Conservation (phyloP, 2,797 vertebrate species). For the Thalassophryne amazonica region DNA sequence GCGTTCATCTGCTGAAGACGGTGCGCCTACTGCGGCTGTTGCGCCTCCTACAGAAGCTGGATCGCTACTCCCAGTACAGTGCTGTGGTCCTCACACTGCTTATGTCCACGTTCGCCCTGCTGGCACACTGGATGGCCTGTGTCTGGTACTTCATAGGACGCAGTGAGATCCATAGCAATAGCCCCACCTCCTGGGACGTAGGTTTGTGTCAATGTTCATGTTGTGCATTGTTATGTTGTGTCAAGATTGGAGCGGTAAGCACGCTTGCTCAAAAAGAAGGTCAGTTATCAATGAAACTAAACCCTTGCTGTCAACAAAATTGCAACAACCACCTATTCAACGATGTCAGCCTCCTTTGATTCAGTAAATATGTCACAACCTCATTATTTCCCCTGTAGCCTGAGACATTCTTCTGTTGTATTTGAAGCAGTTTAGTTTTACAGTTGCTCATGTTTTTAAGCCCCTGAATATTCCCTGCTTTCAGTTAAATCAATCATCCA, state of each 20-base stretch:
- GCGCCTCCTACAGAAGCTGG: conserved; percentile 93
- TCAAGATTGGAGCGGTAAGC: background rate
- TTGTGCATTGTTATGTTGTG: background rate
- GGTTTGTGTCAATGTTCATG: conserved; percentile 40
- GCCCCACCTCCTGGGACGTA: conserved; percentile 64
- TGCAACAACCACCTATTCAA: too few relatives aligned
- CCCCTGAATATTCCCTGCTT: too few relatives aligned
- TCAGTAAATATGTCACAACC: too few relatives aligned
- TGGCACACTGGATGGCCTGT: conserved; percentile 98
- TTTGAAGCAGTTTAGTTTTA: too few relatives aligned
- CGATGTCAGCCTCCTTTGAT: too few relatives aligned
- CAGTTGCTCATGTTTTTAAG: too few relatives aligned
- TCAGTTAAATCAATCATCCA: too few relatives aligned
- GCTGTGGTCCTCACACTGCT: conserved; percentile 93
- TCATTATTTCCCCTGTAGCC: too few relatives aligned
- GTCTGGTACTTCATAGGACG: conserved; percentile 95
- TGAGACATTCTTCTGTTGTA: too few relatives aligned
- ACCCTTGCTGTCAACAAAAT: too few relatives aligned
- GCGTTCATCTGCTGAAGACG: conserved; percentile 93
- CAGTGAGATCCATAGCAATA: conserved; percentile 86
- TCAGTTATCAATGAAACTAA: too few relatives aligned
- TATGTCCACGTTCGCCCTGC: conserved; percentile 93
- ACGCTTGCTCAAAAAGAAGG: too few relatives aligned
- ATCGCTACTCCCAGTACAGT: conserved; percentile 96
- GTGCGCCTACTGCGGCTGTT: conserved; percentile 89